These are phyloP conservation scores for Leucophenga varia DNA, from an alignment of 1,140 invertebrate genomes.

Conservation along the genomic window DNA sequence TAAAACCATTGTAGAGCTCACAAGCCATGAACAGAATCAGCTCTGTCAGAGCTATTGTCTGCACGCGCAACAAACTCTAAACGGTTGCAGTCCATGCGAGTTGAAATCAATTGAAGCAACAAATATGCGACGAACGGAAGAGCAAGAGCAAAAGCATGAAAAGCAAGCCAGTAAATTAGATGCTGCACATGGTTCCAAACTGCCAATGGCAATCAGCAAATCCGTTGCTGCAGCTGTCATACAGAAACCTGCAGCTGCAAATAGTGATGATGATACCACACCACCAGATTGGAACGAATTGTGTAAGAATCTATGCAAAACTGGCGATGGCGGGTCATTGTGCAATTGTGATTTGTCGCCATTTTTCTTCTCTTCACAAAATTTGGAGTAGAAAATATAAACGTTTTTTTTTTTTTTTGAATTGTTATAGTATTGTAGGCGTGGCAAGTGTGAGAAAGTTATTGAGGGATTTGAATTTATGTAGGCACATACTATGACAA, in stretches of 20 bases:
- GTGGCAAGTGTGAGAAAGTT: neutral
- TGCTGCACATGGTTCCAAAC: constrained; percentile 32
- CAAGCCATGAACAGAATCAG: too few species aligned
- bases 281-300: constrained; percentile 57
- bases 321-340: constrained; percentile 60
- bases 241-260: neutral
- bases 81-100: constrained; percentile 36
- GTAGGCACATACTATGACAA: neutral
- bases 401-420: constrained; percentile 20
- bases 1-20: too few species aligned
- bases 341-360: constrained; percentile 62
- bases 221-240: constrained; percentile 1
- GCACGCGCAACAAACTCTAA: constrained; percentile 24
- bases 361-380: constrained; percentile 36
- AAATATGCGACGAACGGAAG: too few species aligned
- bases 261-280: constrained; percentile 10
- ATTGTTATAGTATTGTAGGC: neutral
- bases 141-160: neutral
- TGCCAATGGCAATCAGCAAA: neutral
- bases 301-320: constrained; percentile 58
- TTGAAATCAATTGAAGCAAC: too few species aligned
- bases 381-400: constrained; percentile 12
- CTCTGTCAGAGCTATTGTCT: neutral
- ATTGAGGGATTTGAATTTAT: neutral
- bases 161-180: neutral